A percentile compares a stretch with the other conserved stretches of the same genome.
These are phyloP conservation scores for Passer domesticus DNA, from an alignment of 2,113 vertebrate species.

Conservation along the genomic window DNA sequence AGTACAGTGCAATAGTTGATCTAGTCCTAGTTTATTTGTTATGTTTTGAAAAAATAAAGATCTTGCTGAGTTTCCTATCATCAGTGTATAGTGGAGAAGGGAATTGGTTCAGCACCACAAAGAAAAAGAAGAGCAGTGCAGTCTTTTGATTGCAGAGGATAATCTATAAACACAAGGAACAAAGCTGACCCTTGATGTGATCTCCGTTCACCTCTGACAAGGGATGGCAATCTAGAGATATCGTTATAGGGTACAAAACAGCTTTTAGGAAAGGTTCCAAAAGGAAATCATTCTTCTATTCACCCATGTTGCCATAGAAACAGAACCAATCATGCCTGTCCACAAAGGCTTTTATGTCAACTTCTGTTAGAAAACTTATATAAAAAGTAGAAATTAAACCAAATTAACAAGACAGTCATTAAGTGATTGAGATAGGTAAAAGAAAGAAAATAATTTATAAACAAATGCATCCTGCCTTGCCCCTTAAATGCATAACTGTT, in stretches of 20 bases:
- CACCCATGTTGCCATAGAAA: slow-evolving; percentile 77
- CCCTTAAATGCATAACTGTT: neutral
- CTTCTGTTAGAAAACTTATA: slow-evolving; percentile 77
- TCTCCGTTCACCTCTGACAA: slow-evolving; percentile 72
- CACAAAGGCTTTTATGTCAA: slow-evolving; percentile 75
- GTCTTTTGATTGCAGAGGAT: slow-evolving; percentile 66
- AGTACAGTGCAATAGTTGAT: slow-evolving; percentile 4
- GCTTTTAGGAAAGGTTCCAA: slow-evolving; percentile 76
- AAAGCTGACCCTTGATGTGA: slow-evolving; percentile 75
- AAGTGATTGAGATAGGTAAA: slow-evolving; percentile 40
- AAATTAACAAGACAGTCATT: slow-evolving; percentile 66
- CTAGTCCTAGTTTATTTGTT: slow-evolving; percentile 44
- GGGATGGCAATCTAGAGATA: slow-evolving; percentile 71
- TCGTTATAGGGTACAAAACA: slow-evolving; percentile 74
- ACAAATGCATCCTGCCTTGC: neutral
- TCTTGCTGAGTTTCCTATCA: slow-evolving; percentile 35
- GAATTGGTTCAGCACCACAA: slow-evolving; percentile 39
- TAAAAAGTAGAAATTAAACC: slow-evolving; percentile 70
- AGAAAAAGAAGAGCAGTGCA: slow-evolving; percentile 44
- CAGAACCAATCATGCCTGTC: slow-evolving; percentile 75
- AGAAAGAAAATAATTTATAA: neutral
- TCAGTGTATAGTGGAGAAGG: neutral
- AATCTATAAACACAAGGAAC: slow-evolving; percentile 76
- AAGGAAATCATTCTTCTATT: slow-evolving; percentile 78
- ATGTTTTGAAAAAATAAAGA: slow-evolving; percentile 19